phyloP scores from a whole-genome alignment of 2,888 invertebrate species.

The Oscheius sp. region DNA sequence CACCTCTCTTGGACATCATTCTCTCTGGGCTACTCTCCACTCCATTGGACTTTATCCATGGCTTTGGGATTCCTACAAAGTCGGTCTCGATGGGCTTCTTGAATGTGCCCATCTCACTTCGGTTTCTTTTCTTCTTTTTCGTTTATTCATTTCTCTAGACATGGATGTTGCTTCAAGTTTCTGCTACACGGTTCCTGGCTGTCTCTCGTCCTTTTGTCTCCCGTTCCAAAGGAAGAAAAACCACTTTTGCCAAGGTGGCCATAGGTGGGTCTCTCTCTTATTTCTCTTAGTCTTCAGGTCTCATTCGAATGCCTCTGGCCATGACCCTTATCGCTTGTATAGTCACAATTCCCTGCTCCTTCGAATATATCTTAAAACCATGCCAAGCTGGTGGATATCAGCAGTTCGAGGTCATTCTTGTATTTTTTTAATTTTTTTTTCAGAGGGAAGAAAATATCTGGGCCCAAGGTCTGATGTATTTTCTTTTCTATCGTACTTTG shows the following conservation, averaged over 20 bases:
- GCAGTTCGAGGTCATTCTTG: constrained; percentile 36
- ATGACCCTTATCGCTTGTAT: constrained; percentile 53
- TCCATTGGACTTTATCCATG: constrained; percentile 35
- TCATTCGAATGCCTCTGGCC: constrained; percentile 51
- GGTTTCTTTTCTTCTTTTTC: constrained; percentile 28
- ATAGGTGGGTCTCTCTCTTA: constrained; percentile 16
- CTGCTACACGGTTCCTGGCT: constrained; percentile 58
- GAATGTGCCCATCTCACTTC: constrained; percentile 61
- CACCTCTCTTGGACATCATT: constrained; percentile 52
- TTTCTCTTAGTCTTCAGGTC: constrained; percentile 31
- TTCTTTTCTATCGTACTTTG: constrained; percentile 46
- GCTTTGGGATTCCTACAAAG: constrained; percentile 47
- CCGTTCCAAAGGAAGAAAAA: neutral
- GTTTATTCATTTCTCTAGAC: constrained; percentile 33
- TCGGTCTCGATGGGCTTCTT: constrained; percentile 46
- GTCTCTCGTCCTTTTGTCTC: constrained; percentile 53
- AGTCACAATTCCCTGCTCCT: constrained; percentile 55
- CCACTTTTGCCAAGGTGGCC: constrained; percentile 10
- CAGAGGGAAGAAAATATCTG: constrained; percentile 21
- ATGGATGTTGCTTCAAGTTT: constrained; percentile 61
- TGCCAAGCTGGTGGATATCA: constrained; percentile 35
- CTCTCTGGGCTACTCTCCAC: constrained; percentile 53
- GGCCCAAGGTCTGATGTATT: constrained; percentile 33
- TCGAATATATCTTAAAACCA: constrained; percentile 48
- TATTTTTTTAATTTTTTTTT: too few relatives aligned